Percentiles rank a stretch among this genome's conserved stretches.
These are phyloP conservation scores for Sardina pilchardus DNA, from an alignment of 2,113 vertebrate species.

Conservation along the genomic window DNA sequence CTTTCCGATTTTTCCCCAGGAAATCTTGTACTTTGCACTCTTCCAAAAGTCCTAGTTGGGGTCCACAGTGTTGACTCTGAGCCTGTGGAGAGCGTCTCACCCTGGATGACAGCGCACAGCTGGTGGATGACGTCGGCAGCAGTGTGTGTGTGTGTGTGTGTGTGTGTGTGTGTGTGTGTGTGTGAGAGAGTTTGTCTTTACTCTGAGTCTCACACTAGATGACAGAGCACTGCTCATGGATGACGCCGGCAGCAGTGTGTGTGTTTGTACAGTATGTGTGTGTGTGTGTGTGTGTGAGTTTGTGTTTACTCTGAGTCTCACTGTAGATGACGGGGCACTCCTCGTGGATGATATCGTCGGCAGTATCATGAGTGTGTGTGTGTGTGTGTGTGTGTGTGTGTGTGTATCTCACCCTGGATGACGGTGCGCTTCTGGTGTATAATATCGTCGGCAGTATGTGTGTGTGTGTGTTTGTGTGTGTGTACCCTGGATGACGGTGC, in stretches of 20 bases:
- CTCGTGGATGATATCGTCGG: slow-evolving; percentile 59
- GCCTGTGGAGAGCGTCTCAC: no score
- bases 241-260: slow-evolving; percentile 55
- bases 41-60: no score
- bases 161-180: background rate
- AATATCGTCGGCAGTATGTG: slow-evolving; percentile 58
- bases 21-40: no score
- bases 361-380: no score
- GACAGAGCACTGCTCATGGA: slow-evolving; percentile 59
- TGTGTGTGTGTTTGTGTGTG: background rate
- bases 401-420: slow-evolving; percentile 61
- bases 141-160: slow-evolving; percentile 26
- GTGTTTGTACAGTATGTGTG: background rate
- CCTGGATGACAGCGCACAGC: slow-evolving; percentile 61
- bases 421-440: slow-evolving; percentile 61
- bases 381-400: no score
- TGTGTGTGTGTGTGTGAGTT: background rate
- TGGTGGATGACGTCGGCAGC: slow-evolving; percentile 60
- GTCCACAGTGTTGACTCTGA: no score
- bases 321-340: slow-evolving; percentile 62
- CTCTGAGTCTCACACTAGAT: slow-evolving; percentile 60
- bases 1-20: no score
- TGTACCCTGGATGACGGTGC: slow-evolving; percentile 55
- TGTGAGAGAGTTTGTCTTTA: background rate
- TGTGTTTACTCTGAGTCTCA: slow-evolving; percentile 34